A percentile compares a stretch with the other conserved stretches of the same genome.
These are phyloP conservation scores for Pygoscelis antarcticus DNA, from an alignment of 2,113 vertebrate species.

Conservation along the genomic window DNA sequence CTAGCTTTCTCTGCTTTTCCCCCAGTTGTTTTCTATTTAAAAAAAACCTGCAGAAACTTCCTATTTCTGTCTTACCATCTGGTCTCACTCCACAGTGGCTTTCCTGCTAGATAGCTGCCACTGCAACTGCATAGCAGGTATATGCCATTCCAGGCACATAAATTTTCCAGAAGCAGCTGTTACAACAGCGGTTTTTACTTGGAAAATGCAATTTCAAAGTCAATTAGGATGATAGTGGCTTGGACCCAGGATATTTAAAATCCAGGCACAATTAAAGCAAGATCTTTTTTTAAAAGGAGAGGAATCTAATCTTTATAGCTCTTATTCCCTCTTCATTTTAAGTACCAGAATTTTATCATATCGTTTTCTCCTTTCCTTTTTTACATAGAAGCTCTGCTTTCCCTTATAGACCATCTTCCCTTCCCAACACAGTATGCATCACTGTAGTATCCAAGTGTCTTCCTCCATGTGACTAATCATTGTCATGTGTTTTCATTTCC, in stretches of 20 bases:
- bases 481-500: background rate
- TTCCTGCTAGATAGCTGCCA: background rate
- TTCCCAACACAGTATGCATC: background rate
- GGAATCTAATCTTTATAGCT: background rate
- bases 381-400: background rate
- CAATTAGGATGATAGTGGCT: background rate
- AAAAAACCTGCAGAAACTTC: background rate
- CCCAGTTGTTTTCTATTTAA: background rate
- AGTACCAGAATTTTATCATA: background rate
- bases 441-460: background rate
- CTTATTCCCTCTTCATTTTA: background rate
- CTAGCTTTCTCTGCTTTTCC: background rate
- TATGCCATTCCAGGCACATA: background rate
- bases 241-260: conserved; percentile 6
- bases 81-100: background rate
- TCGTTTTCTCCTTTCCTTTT: background rate
- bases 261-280: background rate
- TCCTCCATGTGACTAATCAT: background rate
- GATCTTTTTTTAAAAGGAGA: background rate
- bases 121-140: conserved; percentile 11
- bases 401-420: background rate
- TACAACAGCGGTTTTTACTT: background rate
- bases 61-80: conserved; percentile 46
- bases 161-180: conserved; percentile 17
- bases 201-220: conserved; percentile 2